Evolutionary conservation across 2,113 vertebrate species (phyloP), one percentile per base, ranked within the genome.

Genomic region (Rhineura floridana): DNA sequence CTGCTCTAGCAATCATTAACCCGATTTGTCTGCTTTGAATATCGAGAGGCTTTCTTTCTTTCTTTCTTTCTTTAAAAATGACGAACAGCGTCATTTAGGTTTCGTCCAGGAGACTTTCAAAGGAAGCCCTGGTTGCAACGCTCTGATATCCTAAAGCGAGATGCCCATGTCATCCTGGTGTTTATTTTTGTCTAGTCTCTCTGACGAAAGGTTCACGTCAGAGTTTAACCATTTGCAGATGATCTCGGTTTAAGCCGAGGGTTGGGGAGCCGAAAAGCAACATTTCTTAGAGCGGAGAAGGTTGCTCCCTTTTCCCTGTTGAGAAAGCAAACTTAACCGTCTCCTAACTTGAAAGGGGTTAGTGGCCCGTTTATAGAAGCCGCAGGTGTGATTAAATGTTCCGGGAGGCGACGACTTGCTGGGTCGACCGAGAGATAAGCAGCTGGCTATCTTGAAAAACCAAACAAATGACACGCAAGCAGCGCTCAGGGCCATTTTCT

Each of bases 161-260:
- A 84, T 90, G 83, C 12, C 6, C 7, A 15, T 59, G 92, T 78
- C 81, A 42, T 72, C 73, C 77, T 15, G 13, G 55, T 25, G 88
- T 84, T 79, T 83, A 36, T 44, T 82, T 39, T 44, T 76, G 89
- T 62, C n/a, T 52, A 12, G 23, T 69, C 1, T 69, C 1, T 85
- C 92, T 90, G 93, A 93, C 91, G 90, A 83, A 85, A 62, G 25
- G 21, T 44, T 87, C 93, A 92, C 48, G 81, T 93, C 94, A 93
- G 91, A 94, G 93, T 83, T 93, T 92, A 94, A 93, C 92, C 87
- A 79, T 90, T 89, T 92, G 84, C 77, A 89, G 91, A 91, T 92
- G 36, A 59, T 86, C 93, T 88, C 6, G 82, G 76, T 63, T 78
- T 69, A 75, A n/a, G 0, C n/a, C 39, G 10, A 25, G 59, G 25